phyloP scores from a whole-genome alignment of 2,113 vertebrate species.

The Tragulus kanchil region DNA sequence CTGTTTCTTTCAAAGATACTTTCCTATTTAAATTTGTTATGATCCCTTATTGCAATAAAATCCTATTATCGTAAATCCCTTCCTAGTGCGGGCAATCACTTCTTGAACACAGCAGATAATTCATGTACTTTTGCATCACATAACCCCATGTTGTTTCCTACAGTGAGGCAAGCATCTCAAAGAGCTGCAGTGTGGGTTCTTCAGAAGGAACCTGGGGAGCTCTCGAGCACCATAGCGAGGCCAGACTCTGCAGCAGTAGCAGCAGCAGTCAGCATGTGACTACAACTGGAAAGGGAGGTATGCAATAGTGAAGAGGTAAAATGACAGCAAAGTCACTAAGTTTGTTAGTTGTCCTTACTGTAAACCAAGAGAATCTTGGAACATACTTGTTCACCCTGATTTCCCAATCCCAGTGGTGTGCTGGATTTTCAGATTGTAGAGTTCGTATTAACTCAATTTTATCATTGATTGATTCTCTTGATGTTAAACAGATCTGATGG shows the following conservation, averaged over 20 bases:
- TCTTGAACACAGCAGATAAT: constrained; percentile 11
- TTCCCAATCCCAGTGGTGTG: not conserved
- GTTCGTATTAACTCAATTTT: constrained; percentile 68
- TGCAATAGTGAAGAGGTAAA: not conserved
- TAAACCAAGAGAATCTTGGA: not conserved
- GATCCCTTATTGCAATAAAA: constrained; percentile 25
- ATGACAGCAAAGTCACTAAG: not conserved
- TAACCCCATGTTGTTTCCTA: not conserved
- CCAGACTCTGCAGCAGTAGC: not conserved
- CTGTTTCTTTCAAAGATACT: constrained; percentile 63
- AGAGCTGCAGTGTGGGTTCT: not conserved
- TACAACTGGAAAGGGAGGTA: not conserved
- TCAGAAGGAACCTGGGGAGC: not conserved
- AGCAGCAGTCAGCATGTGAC: rapidly evolving
- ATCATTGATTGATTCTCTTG: constrained; percentile 54
- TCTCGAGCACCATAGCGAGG: rapidly evolving
- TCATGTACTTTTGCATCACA: not conserved
- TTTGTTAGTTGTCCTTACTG: not conserved
- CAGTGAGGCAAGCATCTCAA: not conserved
- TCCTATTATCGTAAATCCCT: constrained; percentile 51
- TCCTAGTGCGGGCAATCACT: not conserved
- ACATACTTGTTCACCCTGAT: not conserved
- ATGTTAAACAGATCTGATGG: constrained; percentile 66
- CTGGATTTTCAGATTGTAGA: not conserved
- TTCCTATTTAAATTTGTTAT: constrained; percentile 61